Evolutionary conservation across 2,888 invertebrate species (phyloP).

Genomic region (Melitaea athalia): DNA sequence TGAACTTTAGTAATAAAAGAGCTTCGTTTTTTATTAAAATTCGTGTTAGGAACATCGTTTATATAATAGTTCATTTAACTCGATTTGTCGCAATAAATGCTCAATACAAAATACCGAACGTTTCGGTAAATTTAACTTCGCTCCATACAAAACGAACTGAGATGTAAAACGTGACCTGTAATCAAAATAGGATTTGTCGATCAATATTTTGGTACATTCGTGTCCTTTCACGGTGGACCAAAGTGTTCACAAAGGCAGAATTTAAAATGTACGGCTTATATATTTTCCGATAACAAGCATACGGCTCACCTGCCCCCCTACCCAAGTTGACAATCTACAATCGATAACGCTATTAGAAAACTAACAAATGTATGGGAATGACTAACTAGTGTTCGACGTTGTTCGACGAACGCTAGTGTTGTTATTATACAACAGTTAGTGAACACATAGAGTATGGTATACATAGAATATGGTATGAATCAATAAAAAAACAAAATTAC

Average conservation of each 20-base stretch:
- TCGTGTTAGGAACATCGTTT: not conserved
- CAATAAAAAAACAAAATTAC: no score
- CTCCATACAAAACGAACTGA: constrained; percentile 4
- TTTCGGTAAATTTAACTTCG: constrained; percentile 7
- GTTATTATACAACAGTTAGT: no score
- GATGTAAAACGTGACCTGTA: constrained; percentile 26
- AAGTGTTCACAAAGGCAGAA: not conserved
- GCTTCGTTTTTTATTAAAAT: not conserved
- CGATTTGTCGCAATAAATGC: constrained; percentile 25
- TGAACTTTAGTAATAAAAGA: not conserved
- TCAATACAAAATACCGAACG: constrained; percentile 20
- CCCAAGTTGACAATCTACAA: no score
- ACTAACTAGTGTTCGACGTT: no score
- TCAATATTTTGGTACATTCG: not conserved
- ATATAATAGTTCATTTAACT: constrained; percentile 18
- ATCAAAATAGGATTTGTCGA: not conserved
- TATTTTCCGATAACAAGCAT: no score
- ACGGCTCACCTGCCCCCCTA: no score
- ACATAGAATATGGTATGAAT: no score
- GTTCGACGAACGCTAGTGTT: no score
- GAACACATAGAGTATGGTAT: no score
- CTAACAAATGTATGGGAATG: no score
- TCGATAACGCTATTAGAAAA: no score
- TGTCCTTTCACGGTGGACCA: not conserved
- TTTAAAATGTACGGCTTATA: not conserved